Evolutionary conservation across 2,888 invertebrate species (phyloP), one percentile per base, ranked within the genome.

Genomic region (Nymphalis polychloros): DNA sequence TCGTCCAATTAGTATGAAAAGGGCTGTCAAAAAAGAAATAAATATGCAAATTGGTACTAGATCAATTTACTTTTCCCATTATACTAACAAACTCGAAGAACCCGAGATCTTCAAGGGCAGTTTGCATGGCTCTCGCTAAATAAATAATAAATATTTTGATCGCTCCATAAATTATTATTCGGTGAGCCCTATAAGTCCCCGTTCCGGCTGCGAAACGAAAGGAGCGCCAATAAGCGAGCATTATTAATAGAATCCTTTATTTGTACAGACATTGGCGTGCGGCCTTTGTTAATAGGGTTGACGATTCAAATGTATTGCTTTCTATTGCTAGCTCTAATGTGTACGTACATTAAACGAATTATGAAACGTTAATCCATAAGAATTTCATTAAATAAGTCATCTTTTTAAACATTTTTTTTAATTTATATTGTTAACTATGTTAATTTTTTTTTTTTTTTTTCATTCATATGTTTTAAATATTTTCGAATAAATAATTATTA

Each of bases 61-160:
- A 73, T 71, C 69, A 73, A 69, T 70, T 67, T 72, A 67, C 61
- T 66, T 63, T 64, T 35, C 53, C 55, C 59, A 63, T 68, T 65
- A 59, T 68, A 59, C 68, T 70, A 41, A 57, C 57, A 47, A 68
- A 67, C 50, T 63, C 47, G 53, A 67, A 67, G 64, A 49, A 41
- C 57, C 69, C 59, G 17, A 49, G 61, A 68, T 67, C 69, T 64
- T 61, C 53, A 49, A 57, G 67, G 64, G 52, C 63, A 60, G 68
- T 70, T 71, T 70, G 65, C 52, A 62, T 55, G 64, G 67, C 68
- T 59, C 65, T 64, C 70, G 70, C 55, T 75, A 76, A 76, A 77
- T 76, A 78, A 78, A 78, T 78, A 77, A 76, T 74, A 78, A 78
- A 78, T 79, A 78, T 77, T 76, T 70, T 73, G 72, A 71, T 70